These are phyloP conservation scores for Drosophila pseudotakahashii DNA, from an alignment of 2,888 invertebrate species.

Conservation along the genomic window DNA sequence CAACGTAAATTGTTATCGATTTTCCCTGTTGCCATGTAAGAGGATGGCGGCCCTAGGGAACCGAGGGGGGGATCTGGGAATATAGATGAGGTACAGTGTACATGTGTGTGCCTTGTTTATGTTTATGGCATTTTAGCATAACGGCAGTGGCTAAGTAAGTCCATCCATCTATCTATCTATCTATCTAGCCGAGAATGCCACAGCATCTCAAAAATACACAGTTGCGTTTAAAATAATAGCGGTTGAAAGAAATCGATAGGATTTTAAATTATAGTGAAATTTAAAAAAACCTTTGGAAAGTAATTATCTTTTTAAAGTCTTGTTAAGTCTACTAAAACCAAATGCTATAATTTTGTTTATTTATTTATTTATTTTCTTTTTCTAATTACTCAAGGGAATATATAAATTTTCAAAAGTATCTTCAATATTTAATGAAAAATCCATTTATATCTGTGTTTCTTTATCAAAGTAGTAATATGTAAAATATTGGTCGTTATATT, in stretches of 20 bases:
- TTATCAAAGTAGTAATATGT: too few relatives aligned
- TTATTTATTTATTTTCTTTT: too few relatives aligned
- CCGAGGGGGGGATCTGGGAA: slow-evolving; percentile 2
- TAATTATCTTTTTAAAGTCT: too few relatives aligned
- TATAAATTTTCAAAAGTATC: too few relatives aligned
- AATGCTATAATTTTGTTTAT: too few relatives aligned
- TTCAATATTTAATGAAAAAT: too few relatives aligned
- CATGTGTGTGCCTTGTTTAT: slow-evolving; percentile 45
- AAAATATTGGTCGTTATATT: too few relatives aligned
- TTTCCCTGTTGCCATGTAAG: slow-evolving; percentile 74
- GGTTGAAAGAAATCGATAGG: background rate
- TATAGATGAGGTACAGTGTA: slow-evolving; percentile 12
- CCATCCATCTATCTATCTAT: slow-evolving; percentile 27
- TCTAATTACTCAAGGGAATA: too few relatives aligned
- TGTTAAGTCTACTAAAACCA: too few relatives aligned
- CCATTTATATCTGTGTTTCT: too few relatives aligned
- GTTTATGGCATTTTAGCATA: slow-evolving; percentile 56
- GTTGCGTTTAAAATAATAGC: background rate
- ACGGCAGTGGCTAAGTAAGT: slow-evolving; percentile 31
- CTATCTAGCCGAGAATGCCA: slow-evolving; percentile 5
- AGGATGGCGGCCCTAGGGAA: slow-evolving; percentile 12
- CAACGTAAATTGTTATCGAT: slow-evolving; percentile 72
- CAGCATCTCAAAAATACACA: slow-evolving; percentile 26
- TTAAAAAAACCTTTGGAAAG: background rate
- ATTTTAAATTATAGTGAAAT: background rate